Percentiles rank a stretch among this genome's conserved stretches.
Evolutionary conservation across 2,888 invertebrate genomes (phyloP).

Genomic region (Ochropleura plecta): DNA sequence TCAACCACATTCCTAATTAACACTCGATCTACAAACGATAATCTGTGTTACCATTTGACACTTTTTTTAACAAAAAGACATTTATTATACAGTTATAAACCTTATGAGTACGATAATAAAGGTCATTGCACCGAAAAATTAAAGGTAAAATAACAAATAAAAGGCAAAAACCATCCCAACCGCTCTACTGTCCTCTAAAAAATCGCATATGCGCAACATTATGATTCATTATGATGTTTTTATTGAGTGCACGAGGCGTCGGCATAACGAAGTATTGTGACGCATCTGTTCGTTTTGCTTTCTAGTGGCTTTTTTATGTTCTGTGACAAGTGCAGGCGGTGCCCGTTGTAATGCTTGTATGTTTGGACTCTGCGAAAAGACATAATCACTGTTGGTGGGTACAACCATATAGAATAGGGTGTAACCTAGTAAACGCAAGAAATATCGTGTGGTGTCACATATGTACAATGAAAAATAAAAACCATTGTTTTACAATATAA

Average conservation of each 20-base stretch:
- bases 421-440: no score
- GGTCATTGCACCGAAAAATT: neutral
- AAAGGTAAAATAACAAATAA: neutral
- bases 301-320: constrained; percentile 75
- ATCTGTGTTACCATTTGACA: constrained; percentile 13
- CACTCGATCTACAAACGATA: neutral
- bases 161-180: constrained; percentile 26
- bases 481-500: no score
- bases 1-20: neutral
- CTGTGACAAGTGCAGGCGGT: constrained; percentile 64
- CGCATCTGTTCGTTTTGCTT: constrained; percentile 80
- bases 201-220: constrained; percentile 68
- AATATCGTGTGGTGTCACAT: no score
- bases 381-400: no score
- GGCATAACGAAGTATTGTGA: constrained; percentile 83
- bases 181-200: constrained; percentile 53
- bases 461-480: no score
- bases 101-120: neutral
- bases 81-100: neutral
- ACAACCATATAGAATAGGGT: no score
- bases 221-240: constrained; percentile 72
- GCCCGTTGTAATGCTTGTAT: constrained; percentile 21
- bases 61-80: constrained; percentile 28
- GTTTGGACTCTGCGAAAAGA: neutral
- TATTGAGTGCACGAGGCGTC: constrained; percentile 69